A percentile compares a stretch with the other conserved stretches of the same genome.
Conservation (phyloP, 53 echinoderm and acorn worm species). For the Paracentrotus lividus region DNA sequence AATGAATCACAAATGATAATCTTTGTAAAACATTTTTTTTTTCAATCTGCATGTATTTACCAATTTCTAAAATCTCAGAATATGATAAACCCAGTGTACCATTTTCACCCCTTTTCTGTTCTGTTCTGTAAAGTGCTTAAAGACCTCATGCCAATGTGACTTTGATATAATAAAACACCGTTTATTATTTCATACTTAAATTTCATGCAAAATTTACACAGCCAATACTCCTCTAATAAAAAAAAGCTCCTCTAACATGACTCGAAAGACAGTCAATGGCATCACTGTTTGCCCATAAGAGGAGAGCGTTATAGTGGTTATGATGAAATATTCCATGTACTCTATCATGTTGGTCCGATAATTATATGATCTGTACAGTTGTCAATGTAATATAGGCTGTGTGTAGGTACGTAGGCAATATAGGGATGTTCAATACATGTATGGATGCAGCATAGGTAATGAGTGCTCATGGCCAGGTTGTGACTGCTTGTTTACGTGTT, state of each 20-base stretch:
- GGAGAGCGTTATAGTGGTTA: not conserved
- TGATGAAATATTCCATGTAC: constrained; percentile 24
- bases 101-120: too few species aligned
- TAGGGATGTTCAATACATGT: not conserved
- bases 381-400: not conserved
- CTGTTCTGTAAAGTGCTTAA: too few species aligned
- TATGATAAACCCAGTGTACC: too few species aligned
- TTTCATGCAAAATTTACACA: too few species aligned
- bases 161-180: too few species aligned
- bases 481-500: constrained; percentile 32
- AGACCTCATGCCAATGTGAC: too few species aligned
- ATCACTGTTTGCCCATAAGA: not conserved
- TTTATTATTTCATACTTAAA: too few species aligned
- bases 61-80: too few species aligned
- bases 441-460: not conserved
- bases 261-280: constrained; percentile 9
- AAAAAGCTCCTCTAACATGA: constrained; percentile 16
- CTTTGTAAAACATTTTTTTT: too few species aligned
- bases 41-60: too few species aligned
- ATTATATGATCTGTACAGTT: constrained; percentile 26
- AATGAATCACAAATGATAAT: too few species aligned
- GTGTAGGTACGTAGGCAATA: constrained; percentile 31
- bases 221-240: too few species aligned
- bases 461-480: not conserved
- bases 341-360: constrained; percentile 20